These are phyloP conservation scores for Synergus japonicus DNA, from an alignment of 2,888 invertebrate genomes.

Conservation along the genomic window DNA sequence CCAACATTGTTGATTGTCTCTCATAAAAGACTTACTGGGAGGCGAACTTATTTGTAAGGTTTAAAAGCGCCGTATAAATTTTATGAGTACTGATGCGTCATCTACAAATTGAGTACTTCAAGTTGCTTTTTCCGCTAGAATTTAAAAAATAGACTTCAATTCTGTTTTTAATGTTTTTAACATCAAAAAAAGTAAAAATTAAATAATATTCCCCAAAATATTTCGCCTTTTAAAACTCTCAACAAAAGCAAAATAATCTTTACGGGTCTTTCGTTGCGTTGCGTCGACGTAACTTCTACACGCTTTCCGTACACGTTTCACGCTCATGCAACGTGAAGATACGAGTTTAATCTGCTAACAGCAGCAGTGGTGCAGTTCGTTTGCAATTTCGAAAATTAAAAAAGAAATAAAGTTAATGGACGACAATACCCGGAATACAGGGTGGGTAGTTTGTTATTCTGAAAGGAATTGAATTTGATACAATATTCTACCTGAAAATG, in stretches of 20 bases:
- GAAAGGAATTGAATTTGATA: not conserved
- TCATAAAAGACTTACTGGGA: not conserved
- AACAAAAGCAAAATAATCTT: constrained; percentile 62
- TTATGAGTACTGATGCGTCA: too few species aligned
- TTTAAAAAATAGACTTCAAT: too few species aligned
- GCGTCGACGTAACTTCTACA: constrained; percentile 63
- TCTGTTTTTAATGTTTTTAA: too few species aligned
- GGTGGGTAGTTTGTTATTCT: not conserved
- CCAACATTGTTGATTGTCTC: too few species aligned
- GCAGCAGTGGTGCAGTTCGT: constrained; percentile 63
- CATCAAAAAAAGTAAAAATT: too few species aligned
- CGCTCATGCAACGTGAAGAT: constrained; percentile 57
- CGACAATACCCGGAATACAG: constrained; percentile 1
- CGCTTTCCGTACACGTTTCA: constrained; percentile 62
- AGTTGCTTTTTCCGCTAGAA: too few species aligned
- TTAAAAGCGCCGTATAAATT: not conserved
- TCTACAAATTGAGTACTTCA: too few species aligned
- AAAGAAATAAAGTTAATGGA: constrained; percentile 39
- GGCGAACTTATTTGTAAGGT: not conserved
- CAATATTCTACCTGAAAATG: not conserved
- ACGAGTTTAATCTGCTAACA: constrained; percentile 73
- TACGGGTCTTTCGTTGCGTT: constrained; percentile 62
- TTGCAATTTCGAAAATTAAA: constrained; percentile 68
- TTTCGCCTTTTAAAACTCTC: not conserved
- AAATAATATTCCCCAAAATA: not conserved